These are phyloP conservation scores for Syncerus caffer DNA, from an alignment of 2,797 vertebrate species.

Conservation along the genomic window DNA sequence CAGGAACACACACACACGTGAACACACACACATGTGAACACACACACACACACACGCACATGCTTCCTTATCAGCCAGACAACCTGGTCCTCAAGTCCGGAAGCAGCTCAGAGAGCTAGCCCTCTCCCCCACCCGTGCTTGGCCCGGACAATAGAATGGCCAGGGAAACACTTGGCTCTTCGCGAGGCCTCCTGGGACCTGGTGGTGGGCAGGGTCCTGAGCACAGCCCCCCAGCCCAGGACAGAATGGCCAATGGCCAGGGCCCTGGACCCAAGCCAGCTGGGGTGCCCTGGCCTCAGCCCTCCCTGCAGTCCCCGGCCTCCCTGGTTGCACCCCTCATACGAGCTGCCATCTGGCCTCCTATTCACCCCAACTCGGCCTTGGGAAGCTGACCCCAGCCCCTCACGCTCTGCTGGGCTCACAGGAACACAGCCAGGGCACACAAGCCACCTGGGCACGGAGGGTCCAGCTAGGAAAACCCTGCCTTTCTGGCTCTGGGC, in stretches of 20 bases:
- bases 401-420: background rate
- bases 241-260: background rate
- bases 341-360: background rate
- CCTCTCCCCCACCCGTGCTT: rapidly evolving
- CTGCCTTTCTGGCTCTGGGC: background rate
- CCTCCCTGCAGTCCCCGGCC: background rate
- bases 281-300: background rate
- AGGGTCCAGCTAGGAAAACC: background rate
- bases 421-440: background rate
- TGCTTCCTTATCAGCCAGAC: background rate
- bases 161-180: background rate
- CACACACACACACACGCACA: background rate
- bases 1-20: background rate
- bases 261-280: background rate
- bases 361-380: background rate
- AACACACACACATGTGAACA: background rate
- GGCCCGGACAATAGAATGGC: background rate
- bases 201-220: background rate
- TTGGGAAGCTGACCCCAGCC: background rate
- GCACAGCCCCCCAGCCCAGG: background rate
- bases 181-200: rapidly evolving
- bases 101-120: background rate
- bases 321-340: background rate
- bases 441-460: rapidly evolving
- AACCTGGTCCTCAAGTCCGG: background rate